Conservation (phyloP, 35 echinoderm and acorn worm species). For the Lytechinus pictus region DNA sequence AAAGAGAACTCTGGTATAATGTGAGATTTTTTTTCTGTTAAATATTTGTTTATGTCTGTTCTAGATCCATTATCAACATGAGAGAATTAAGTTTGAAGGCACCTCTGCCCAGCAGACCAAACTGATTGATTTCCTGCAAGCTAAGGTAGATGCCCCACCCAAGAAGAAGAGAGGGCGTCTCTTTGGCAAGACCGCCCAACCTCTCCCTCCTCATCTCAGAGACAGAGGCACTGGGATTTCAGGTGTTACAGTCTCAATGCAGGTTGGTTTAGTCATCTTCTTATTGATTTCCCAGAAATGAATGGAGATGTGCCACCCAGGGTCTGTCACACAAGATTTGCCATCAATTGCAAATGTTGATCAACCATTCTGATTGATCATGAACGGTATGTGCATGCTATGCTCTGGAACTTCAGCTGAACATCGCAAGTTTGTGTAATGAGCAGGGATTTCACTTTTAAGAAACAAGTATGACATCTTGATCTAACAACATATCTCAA, state of each 20-base stretch:
- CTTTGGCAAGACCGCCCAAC: slow-evolving; percentile 43
- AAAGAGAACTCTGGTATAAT: too few species aligned
- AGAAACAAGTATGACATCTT: too few species aligned
- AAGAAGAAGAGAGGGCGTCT: slow-evolving; percentile 87
- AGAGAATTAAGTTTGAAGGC: slow-evolving; percentile 82
- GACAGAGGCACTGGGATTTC: not conserved
- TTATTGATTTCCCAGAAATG: too few species aligned
- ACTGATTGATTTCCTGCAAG: slow-evolving; percentile 96
- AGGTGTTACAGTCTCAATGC: not conserved
- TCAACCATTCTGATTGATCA: too few species aligned
- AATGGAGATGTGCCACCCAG: too few species aligned
- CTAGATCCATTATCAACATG: slow-evolving; percentile 77
- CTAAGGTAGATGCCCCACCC: slow-evolving; percentile 82
- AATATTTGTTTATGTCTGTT: not conserved
- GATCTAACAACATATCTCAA: too few species aligned
- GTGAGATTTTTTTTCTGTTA: not conserved
- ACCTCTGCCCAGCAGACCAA: slow-evolving; percentile 97
- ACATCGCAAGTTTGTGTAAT: too few species aligned
- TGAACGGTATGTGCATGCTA: too few species aligned
- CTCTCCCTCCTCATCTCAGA: not conserved
- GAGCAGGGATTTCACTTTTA: too few species aligned
- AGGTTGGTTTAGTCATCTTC: not conserved
- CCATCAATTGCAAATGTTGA: too few species aligned
- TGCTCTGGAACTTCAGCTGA: too few species aligned
- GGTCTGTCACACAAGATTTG: too few species aligned